Percentiles rank a stretch among this genome's conserved stretches.
Evolutionary conservation across 2,113 vertebrate species (phyloP).

Genomic region (Tyto alba): DNA sequence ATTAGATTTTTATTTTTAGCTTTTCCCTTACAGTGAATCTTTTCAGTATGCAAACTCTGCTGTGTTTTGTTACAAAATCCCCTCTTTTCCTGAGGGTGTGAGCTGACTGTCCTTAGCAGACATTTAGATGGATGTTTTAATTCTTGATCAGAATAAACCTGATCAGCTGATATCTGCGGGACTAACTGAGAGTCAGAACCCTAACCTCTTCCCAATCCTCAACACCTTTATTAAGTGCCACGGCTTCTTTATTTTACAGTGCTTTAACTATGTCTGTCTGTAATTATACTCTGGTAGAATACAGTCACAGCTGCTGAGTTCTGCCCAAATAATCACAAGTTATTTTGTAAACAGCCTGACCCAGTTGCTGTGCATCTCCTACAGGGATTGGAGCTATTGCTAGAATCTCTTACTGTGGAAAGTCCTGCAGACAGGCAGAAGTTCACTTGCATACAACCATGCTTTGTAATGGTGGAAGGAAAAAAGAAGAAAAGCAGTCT

Average conservation of each 20-base stretch:
- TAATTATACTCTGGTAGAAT: not conserved
- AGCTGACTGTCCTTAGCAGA: not conserved
- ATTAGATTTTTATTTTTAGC: not conserved
- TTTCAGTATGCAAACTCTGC: not conserved
- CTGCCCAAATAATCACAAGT: not conserved
- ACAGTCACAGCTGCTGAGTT: not conserved
- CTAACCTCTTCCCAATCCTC: not conserved
- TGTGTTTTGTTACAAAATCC: not conserved
- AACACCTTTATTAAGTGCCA: not conserved
- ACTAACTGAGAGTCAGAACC: not conserved
- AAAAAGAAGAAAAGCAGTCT: not conserved
- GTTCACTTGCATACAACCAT: not conserved
- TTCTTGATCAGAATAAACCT: not conserved
- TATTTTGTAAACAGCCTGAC: not conserved
- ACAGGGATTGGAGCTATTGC: not conserved
- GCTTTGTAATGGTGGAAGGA: not conserved
- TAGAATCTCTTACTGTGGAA: not conserved
- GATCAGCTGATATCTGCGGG: not conserved
- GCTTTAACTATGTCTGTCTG: not conserved
- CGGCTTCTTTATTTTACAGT: not conserved
- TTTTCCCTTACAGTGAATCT: not conserved
- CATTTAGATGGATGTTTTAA: not conserved
- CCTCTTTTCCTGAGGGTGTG: not conserved
- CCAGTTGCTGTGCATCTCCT: not conserved
- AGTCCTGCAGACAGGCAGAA: not conserved